Evolutionary conservation across 2,888 invertebrate genomes (phyloP).

Genomic region (Rutpela maculata): DNA sequence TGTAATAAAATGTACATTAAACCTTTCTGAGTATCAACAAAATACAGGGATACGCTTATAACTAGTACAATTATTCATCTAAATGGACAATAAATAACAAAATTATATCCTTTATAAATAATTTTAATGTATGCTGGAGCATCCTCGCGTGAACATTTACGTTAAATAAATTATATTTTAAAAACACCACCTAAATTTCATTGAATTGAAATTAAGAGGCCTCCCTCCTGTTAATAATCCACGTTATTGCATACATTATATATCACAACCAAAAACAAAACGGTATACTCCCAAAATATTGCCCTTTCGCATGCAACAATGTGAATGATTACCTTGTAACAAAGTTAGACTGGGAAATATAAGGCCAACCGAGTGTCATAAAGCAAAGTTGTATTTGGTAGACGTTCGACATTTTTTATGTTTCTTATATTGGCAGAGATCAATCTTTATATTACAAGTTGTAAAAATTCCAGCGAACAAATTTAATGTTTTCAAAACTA

Average conservation of each 20-base stretch:
- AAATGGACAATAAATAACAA: conserved; percentile 7
- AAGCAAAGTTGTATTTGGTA: conserved; percentile 29
- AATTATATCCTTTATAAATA: conserved; percentile 3
- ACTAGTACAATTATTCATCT: background rate
- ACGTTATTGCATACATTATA: conserved; percentile 28
- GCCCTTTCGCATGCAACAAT: conserved; percentile 36
- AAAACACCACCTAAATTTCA: conserved; percentile 11
- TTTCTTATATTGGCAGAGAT: conserved; percentile 48
- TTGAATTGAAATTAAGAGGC: conserved; percentile 23
- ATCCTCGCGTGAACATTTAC: conserved; percentile 24
- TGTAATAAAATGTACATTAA: background rate
- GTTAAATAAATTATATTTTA: conserved; percentile 1
- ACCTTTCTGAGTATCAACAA: background rate
- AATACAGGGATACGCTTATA: background rate
- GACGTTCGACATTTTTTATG: conserved; percentile 32
- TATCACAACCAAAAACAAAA: conserved; percentile 16
- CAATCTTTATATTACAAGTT: conserved; percentile 53
- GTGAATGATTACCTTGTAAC: conserved; percentile 38
- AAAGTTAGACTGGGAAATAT: conserved; percentile 33
- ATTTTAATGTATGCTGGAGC: background rate
- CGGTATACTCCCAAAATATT: conserved; percentile 23
- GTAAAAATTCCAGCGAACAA: conserved; percentile 53
- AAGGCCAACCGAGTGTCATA: conserved; percentile 17
- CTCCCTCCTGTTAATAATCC: conserved; percentile 8
- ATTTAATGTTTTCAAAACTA: conserved; percentile 54